These are phyloP conservation scores for Galleria mellonella DNA, from an alignment of 1,140 invertebrate genomes.

Conservation along the genomic window DNA sequence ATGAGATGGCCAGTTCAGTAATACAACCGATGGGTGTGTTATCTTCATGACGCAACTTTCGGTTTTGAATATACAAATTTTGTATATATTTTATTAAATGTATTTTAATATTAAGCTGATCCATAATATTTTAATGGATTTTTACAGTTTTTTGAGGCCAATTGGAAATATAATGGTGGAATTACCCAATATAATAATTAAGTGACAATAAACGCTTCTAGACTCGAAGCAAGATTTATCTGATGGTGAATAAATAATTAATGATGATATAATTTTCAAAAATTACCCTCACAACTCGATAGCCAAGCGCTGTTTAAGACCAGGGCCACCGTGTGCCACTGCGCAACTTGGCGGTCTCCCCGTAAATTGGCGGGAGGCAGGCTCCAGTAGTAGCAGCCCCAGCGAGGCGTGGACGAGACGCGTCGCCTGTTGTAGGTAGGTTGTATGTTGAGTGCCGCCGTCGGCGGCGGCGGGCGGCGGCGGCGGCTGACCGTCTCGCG, in stretches of 20 bases:
- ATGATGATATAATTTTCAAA: background rate
- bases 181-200: no score
- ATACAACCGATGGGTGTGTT: background rate
- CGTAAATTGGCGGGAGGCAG: slow-evolving; percentile 13
- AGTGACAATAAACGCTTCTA: no score
- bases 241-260: no score
- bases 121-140: no score
- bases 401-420: slow-evolving; percentile 35
- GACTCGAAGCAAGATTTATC: no score
- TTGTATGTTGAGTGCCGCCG: slow-evolving; percentile 18
- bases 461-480: slow-evolving; percentile 50
- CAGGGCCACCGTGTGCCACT: slow-evolving; percentile 5
- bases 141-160: no score
- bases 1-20: slow-evolving; percentile 1
- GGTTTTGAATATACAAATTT: no score
- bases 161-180: no score
- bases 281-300: background rate
- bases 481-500: slow-evolving; percentile 52
- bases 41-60: background rate
- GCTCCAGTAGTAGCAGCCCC: slow-evolving; percentile 34
- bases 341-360: slow-evolving; percentile 1
- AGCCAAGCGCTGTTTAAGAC: background rate
- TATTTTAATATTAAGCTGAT: no score
- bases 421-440: slow-evolving; percentile 28
- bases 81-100: no score